A percentile compares a stretch with the other conserved stretches of the same genome.
phyloP scores from a whole-genome alignment of 2,888 invertebrate genomes.

The Macropis europaea region DNA sequence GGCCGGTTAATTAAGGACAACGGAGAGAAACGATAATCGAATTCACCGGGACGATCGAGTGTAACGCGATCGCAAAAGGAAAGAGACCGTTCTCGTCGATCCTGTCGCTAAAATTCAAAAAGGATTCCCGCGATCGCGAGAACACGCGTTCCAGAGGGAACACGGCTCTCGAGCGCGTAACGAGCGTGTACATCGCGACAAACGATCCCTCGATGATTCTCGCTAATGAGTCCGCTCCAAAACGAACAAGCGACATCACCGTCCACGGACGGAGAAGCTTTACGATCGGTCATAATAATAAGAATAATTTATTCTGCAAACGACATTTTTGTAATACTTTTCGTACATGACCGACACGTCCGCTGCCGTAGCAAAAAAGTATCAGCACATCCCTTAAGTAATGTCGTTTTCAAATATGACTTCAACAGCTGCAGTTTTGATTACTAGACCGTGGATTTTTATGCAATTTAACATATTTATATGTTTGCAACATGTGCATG shows the following conservation, averaged over 20 bases:
- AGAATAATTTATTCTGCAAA: too few species aligned
- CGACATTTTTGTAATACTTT: slow-evolving; percentile 22
- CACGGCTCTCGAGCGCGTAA: slow-evolving; percentile 6
- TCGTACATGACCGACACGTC: too few species aligned
- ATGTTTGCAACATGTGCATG: too few species aligned
- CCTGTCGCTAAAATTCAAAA: slow-evolving; percentile 4
- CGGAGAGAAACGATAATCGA: too few species aligned
- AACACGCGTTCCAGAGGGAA: slow-evolving; percentile 14
- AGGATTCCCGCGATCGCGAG: neutral
- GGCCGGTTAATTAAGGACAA: too few species aligned
- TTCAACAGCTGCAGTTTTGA: too few species aligned
- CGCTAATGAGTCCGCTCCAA: slow-evolving; percentile 17
- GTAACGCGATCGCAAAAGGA: neutral
- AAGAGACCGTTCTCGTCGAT: neutral
- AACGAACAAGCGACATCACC: neutral
- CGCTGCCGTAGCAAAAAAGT: too few species aligned
- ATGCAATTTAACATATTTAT: too few species aligned
- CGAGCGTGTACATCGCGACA: slow-evolving; percentile 7
- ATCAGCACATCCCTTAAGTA: too few species aligned
- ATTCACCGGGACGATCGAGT: neutral
- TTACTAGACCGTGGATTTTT: too few species aligned
- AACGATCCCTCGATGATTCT: slow-evolving; percentile 20
- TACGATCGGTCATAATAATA: too few species aligned
- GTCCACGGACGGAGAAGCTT: slow-evolving; percentile 16
- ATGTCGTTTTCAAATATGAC: too few species aligned